phyloP scores from a whole-genome alignment of 1,140 invertebrate genomes.

The Drosophila nasuta region DNA sequence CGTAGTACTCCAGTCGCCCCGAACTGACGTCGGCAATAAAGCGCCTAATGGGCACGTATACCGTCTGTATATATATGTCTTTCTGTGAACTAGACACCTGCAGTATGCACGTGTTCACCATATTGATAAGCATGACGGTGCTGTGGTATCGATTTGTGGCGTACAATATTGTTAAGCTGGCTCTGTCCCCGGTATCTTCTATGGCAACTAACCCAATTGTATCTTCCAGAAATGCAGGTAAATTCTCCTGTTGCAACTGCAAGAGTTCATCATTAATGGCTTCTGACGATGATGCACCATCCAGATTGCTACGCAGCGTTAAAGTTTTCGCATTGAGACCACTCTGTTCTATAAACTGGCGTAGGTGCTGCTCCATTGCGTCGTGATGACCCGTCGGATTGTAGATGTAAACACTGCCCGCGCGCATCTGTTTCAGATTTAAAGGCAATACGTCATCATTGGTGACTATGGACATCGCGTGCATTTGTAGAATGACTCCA shows the following conservation, averaged over 20 bases:
- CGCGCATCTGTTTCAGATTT: conserved; percentile 54
- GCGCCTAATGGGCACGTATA: conserved; percentile 64
- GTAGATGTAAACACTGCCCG: conserved; percentile 63
- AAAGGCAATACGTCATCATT: conserved; percentile 58
- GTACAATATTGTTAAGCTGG: conserved; percentile 55
- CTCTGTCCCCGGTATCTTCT: conserved; percentile 11
- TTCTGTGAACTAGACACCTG: conserved; percentile 17
- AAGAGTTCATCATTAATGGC: conserved; percentile 42
- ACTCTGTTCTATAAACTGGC: conserved; percentile 59
- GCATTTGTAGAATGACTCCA: conserved; percentile 59
- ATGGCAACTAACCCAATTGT: conserved; percentile 69
- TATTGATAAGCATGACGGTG: conserved; percentile 73
- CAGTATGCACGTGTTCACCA: conserved; percentile 69
- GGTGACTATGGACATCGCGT: conserved; percentile 60
- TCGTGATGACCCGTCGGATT: conserved; percentile 60
- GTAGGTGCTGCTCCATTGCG: conserved; percentile 54
- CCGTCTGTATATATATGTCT: conserved; percentile 52
- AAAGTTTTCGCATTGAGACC: conserved; percentile 50
- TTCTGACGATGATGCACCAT: background rate
- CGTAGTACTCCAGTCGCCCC: conserved; percentile 71
- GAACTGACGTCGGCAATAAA: conserved; percentile 72
- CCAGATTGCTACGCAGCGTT: background rate
- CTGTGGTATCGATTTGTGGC: conserved; percentile 80
- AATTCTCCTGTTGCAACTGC: conserved; percentile 61
- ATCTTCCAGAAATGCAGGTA: conserved; percentile 70